Evolutionary conservation across 2,888 invertebrate genomes (phyloP), one percentile per base, ranked within the genome.

Genomic region (Apotomis capreana): DNA sequence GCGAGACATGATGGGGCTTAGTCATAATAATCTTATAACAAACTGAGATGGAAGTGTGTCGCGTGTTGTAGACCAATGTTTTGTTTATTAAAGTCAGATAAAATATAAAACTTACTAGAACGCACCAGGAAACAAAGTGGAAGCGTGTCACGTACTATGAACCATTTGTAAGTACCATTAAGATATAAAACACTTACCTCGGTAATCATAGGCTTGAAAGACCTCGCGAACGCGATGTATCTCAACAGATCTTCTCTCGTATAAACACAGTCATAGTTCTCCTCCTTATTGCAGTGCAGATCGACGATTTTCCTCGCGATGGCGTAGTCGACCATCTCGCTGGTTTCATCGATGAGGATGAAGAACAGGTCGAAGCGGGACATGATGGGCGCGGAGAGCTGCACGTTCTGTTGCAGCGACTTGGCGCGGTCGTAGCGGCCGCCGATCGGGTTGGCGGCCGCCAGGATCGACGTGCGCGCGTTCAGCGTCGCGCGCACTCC

Each of bases 311-410:
- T 97, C 76, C 97, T 95, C 0, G 99, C 99, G 74, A 99, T 99
- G 0, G 99, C 99, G 84, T 98, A 99, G 90, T 99, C 99, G 0
- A 97, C 96, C 79, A 98, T 95, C 92, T 96, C 90, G 49, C 90
- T 91, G 84, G 98, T 98, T 86, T 99, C 99, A 86, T 99, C 99
- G 2, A 99, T 97, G 1, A 99, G 94, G 78, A 99, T 98, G 91
- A 99, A 99, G 93, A 99, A 99, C 13, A 99, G 93, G 90, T 99
- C 99, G 89, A 99, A 99, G 78, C 99, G 95, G 0, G 99, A 99
- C 99, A 99, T 99, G 82, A 99, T 99, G 0, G 99, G 99, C 0
- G 99, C 98, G 0, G 98, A 96, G 13, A 99, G 92, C 0, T 96
- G 95, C 3, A 99, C 97, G 88, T 99, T 99, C 85, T 99, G 98